These are phyloP conservation scores for Mamestra configurata DNA, from an alignment of 1,140 invertebrate species.

Conservation along the genomic window DNA sequence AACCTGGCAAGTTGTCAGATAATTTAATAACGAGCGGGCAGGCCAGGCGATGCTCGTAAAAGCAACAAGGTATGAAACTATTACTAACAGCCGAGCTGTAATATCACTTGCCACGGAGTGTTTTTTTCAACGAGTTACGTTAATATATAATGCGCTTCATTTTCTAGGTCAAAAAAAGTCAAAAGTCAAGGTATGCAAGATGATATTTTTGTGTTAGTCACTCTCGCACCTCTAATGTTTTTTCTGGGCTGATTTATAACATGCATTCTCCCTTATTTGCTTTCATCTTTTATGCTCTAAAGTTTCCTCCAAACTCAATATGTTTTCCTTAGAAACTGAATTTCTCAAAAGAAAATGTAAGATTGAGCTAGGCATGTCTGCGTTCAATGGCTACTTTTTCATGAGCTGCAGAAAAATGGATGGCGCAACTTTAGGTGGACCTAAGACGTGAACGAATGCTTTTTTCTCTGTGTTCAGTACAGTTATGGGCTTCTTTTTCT, in stretches of 20 bases:
- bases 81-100: slow-evolving; percentile 45
- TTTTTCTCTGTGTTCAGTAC: no score
- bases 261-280: not conserved
- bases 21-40: slow-evolving; percentile 47
- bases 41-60: slow-evolving; percentile 45
- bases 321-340: not conserved
- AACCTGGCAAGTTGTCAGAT: slow-evolving; percentile 51
- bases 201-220: not conserved
- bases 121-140: slow-evolving; percentile 18
- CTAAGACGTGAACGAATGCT: not conserved
- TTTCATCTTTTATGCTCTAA: not conserved
- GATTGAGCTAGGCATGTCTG: not conserved
- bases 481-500: no score
- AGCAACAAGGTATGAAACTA: slow-evolving; percentile 54
- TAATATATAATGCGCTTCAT: not conserved
- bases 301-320: not conserved
- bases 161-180: no score
- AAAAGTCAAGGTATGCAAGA: no score
- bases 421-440: not conserved
- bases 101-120: slow-evolving; percentile 28
- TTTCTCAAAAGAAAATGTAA: not conserved
- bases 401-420: not conserved
- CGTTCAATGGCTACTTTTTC: not conserved
- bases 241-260: not conserved
- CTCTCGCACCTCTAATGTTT: no score